These are phyloP conservation scores for Glaucopsyche alexis DNA, from an alignment of 2,888 invertebrate genomes.

Conservation along the genomic window DNA sequence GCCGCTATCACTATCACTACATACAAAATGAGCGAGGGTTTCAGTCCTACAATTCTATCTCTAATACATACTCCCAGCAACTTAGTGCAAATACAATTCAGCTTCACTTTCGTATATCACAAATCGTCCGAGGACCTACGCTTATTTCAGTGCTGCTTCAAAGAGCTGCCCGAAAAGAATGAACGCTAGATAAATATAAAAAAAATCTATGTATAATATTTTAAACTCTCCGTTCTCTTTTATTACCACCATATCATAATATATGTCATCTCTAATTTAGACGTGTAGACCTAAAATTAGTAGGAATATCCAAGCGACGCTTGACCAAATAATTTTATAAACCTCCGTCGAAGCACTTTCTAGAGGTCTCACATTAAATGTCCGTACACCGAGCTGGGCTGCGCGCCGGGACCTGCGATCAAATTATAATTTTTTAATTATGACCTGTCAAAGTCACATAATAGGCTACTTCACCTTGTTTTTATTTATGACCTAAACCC, in stretches of 20 bases:
- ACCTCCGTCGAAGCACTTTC: constrained; percentile 75
- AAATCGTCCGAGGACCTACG: constrained; percentile 24
- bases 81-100: constrained; percentile 7
- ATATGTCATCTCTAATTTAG: constrained; percentile 41
- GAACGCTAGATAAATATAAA: constrained; percentile 11
- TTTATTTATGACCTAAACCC: no score
- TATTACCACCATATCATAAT: constrained; percentile 26
- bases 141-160: constrained; percentile 17
- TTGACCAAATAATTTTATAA: constrained; percentile 33
- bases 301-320: constrained; percentile 58
- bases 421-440: not conserved
- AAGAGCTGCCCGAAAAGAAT: constrained; percentile 20
- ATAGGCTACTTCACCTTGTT: no score
- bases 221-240: constrained; percentile 13
- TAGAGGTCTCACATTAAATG: constrained; percentile 53
- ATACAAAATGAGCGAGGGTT: constrained; percentile 70
- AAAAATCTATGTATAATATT: constrained; percentile 24
- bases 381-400: constrained; percentile 48
- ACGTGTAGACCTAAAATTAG: constrained; percentile 61
- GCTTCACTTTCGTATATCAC: constrained; percentile 25
- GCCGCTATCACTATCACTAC: constrained; percentile 59
- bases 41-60: constrained; percentile 59
- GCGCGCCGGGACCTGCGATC: constrained; percentile 49
- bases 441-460: no score
- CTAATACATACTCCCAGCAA: constrained; percentile 29